Base-by-base conservation (phyloP, 2,113 vertebrate species). In the Urocolius indicus region DNA sequence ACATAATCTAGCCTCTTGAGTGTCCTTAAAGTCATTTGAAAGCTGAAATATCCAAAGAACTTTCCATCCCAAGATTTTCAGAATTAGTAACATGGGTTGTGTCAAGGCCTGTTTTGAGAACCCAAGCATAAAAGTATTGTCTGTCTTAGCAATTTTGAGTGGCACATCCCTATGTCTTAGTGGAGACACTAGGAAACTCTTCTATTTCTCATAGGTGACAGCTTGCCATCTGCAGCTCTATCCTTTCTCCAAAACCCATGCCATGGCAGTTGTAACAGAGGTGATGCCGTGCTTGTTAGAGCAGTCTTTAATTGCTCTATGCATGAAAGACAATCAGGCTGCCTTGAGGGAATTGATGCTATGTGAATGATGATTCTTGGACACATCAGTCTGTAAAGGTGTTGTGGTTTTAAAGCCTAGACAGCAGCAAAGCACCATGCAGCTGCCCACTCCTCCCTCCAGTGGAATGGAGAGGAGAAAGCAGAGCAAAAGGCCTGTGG, bases 251-350 rank as follows among this genome's bases (percentile, higher is more conserved):
- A 69, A 86, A 95, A 61, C 12, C 27, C 15, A 10, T 77, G 58
- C 51, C 41, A 55, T 62, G 68, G 84, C 76, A 77, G 16, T 16
- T 0, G 0, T 84, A 54, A 41, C 46, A 49, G 63, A 62, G 87
- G 46, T 62, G 86, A 30, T 86, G 59, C 67, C 95, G 72, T 92
- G 89, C 86, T 86, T 88, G 55, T 84, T 89, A 54, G 72, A 86
- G 67, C 63, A 66, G 30, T 77, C 63, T 86, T 83, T 90, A 66
- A 61, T 90, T 11, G 4, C 36, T 86, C 41, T 36, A 8, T 36
- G 55, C 46, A 8, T 69, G 63, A 61, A 74, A 62, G 67, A 46
- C 86, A 49, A 20, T 85, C 58, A 22, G n/a, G 36, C 86, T 93
- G n/a, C 41, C 24, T 80, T 30, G 36, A 54, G 75, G 41, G 46